A percentile compares a stretch with the other conserved stretches of the same genome.
Evolutionary conservation across 2,113 vertebrate species (phyloP).

Genomic region (Ramphastos sulfuratus): DNA sequence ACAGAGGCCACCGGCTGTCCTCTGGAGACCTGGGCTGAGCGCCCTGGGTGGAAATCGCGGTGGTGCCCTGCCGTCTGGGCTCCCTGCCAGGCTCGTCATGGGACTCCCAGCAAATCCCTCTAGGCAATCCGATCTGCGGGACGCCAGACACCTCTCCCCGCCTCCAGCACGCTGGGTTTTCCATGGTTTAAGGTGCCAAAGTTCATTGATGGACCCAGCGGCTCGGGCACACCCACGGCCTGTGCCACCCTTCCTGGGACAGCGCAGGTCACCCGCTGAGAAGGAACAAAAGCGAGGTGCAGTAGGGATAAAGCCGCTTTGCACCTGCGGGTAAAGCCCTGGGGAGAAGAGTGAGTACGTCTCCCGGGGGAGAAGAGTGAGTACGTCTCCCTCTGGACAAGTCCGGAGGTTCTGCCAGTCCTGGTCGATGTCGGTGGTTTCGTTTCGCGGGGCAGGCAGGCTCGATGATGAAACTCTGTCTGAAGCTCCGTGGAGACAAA

Average conservation of each 20-base stretch:
- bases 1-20: slow-evolving; percentile 39
- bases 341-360: accelerated
- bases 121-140: slow-evolving; percentile 37
- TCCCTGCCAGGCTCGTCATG: slow-evolving; percentile 51
- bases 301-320: background rate
- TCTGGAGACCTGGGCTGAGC: background rate
- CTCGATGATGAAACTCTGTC: slow-evolving; percentile 55
- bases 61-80: slow-evolving; percentile 36
- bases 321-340: accelerated
- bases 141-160: slow-evolving; percentile 19
- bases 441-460: background rate
- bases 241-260: background rate
- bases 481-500: slow-evolving; percentile 5
- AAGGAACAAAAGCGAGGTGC: background rate
- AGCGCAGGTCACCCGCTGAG: background rate
- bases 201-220: slow-evolving; percentile 7
- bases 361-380: accelerated
- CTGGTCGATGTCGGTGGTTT: background rate
- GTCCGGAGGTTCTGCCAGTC: background rate
- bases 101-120: slow-evolving; percentile 59
- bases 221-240: background rate
- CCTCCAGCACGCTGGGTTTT: background rate
- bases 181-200: slow-evolving; percentile 44
- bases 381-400: background rate
- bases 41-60: background rate